Conservation (phyloP, 53 echinoderm and acorn worm species). For the Pentamera pediparva region DNA sequence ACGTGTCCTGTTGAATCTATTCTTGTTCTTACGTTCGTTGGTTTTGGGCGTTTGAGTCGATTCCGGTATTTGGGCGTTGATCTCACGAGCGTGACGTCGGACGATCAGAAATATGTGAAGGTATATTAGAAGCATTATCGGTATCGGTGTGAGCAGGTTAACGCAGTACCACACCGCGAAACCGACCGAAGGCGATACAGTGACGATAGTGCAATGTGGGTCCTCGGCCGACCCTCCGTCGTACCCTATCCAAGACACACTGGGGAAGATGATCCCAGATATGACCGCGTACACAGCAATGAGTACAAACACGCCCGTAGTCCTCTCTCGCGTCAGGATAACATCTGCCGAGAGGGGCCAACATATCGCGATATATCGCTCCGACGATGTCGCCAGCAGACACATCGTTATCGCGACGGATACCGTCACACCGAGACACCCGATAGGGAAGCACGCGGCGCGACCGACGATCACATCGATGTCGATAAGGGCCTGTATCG, state of each 20-base stretch:
- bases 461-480: neutral
- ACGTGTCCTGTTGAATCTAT: neutral
- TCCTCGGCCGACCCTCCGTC: neutral
- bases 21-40: neutral
- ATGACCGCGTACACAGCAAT: constrained; percentile 1
- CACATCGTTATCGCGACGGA: constrained; percentile 18
- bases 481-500: constrained; percentile 6
- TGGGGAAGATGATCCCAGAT: constrained; percentile 18
- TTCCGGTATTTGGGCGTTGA: constrained; percentile 2
- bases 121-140: constrained; percentile 17
- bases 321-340: constrained; percentile 14
- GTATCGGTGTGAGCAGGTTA: constrained; percentile 15
- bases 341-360: constrained; percentile 11
- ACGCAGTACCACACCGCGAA: constrained; percentile 1
- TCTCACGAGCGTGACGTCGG: constrained; percentile 8
- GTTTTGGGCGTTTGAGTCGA: neutral
- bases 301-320: neutral
- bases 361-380: constrained; percentile 26
- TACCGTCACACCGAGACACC: constrained; percentile 4
- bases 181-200: constrained; percentile 2
- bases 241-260: constrained; percentile 19
- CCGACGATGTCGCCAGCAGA: constrained; percentile 10
- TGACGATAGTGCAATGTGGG: neutral
- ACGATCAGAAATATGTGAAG: constrained; percentile 3
- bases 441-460: constrained; percentile 6